Conservation (phyloP, 2,888 invertebrate genomes). For the Troides oblongomaculatus region DNA sequence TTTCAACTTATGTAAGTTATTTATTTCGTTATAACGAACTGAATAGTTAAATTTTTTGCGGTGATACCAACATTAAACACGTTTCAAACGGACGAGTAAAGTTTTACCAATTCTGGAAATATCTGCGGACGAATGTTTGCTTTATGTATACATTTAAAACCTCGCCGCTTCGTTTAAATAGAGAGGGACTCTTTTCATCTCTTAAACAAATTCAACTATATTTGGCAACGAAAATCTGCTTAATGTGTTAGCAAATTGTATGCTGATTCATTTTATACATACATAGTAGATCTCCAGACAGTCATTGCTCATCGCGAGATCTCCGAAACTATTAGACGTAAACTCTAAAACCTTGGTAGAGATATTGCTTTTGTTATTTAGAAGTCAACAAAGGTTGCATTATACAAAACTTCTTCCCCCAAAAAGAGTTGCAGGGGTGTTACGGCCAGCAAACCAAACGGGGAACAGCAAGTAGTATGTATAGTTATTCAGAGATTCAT, state of each 20-base stretch:
- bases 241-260: background rate
- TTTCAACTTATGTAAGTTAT: background rate
- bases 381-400: too few species aligned
- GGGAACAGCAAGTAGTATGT: too few species aligned
- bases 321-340: too few species aligned
- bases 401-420: too few species aligned
- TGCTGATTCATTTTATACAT: too few species aligned
- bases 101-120: conserved; percentile 25
- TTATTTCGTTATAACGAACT: background rate
- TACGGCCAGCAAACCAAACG: too few species aligned
- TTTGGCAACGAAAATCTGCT: conserved; percentile 3
- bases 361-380: too few species aligned
- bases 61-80: conserved; percentile 16
- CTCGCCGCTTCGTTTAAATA: conserved; percentile 16
- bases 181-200: conserved; percentile 17
- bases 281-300: too few species aligned
- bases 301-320: too few species aligned
- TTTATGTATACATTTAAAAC: conserved; percentile 17
- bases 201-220: conserved; percentile 3
- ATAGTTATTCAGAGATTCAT: too few species aligned
- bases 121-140: conserved; percentile 21
- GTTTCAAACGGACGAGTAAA: conserved; percentile 12
- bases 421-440: too few species aligned
- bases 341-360: too few species aligned
- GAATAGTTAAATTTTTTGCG: conserved; percentile 5